phyloP scores from a whole-genome alignment of 2,113 vertebrate species.

The Boleophthalmus pectinirostris region DNA sequence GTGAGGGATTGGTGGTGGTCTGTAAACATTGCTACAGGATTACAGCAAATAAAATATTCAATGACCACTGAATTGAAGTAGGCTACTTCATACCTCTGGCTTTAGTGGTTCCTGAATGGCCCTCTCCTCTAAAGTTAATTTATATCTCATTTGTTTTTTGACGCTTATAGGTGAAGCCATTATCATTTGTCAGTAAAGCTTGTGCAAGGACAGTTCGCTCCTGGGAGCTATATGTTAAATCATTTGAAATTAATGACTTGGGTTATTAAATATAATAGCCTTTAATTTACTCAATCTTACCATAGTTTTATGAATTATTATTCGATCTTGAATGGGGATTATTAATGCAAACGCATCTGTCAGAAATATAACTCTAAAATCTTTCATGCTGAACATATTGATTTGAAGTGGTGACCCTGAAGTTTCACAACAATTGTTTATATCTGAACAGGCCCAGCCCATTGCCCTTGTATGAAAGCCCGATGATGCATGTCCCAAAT shows the following conservation, averaged over 20 bases:
- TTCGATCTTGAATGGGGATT: not conserved
- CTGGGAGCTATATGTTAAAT: constrained; percentile 5
- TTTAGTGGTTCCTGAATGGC: not conserved
- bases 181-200: constrained; percentile 36
- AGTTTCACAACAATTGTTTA: not conserved
- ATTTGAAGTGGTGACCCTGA: not conserved
- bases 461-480: not conserved
- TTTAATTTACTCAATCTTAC: not conserved
- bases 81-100: not conserved
- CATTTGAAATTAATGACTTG: constrained; percentile 5
- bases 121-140: not conserved
- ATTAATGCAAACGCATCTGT: not conserved
- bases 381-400: not conserved
- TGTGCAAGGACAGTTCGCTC: constrained; percentile 20
- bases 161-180: constrained; percentile 20
- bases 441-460: not conserved
- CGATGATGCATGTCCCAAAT: constrained; percentile 3
- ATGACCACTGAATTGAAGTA: not conserved
- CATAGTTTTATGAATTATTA: constrained; percentile 2
- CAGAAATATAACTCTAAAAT: not conserved
- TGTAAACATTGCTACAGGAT: not conserved
- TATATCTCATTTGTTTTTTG: not conserved
- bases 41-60: not conserved
- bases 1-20: not conserved
- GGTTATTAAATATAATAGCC: not conserved